These are phyloP conservation scores for Thymallus thymallus DNA, from an alignment of 2,113 vertebrate genomes.

Conservation along the genomic window DNA sequence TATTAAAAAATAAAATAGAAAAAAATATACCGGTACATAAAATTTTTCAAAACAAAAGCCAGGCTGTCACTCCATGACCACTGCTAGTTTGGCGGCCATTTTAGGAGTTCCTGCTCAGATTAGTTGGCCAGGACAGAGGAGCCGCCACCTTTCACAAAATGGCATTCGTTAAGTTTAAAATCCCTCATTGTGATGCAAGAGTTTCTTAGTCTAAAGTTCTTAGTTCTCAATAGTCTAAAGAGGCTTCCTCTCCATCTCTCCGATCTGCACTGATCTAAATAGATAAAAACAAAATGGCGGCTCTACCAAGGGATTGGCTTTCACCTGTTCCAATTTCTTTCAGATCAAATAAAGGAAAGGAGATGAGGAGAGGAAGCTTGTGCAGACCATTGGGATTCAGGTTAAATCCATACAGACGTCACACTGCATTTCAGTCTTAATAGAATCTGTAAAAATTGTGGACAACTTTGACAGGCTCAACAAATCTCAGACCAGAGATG, in stretches of 20 bases:
- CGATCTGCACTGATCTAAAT: slow-evolving; percentile 1
- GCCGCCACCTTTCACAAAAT: slow-evolving; percentile 55
- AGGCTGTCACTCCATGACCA: slow-evolving; percentile 70
- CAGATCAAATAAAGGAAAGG: background rate
- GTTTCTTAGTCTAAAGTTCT: too few relatives aligned
- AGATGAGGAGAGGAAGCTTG: background rate
- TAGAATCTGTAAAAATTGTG: slow-evolving; percentile 27
- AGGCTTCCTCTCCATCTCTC: background rate
- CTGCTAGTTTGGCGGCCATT: slow-evolving; percentile 65
- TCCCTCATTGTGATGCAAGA: slow-evolving; percentile 58
- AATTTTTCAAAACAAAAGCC: slow-evolving; percentile 82
- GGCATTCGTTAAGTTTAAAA: slow-evolving; percentile 69
- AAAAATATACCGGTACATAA: slow-evolving; percentile 93
- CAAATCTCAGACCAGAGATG: slow-evolving; percentile 3
- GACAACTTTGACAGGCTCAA: slow-evolving; percentile 36
- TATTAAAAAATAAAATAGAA: slow-evolving; percentile 99
- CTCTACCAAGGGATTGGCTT: background rate
- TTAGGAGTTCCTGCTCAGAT: slow-evolving; percentile 56
- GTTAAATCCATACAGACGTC: slow-evolving; percentile 51
- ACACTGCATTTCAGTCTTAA: slow-evolving; percentile 45
- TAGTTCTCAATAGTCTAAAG: slow-evolving; percentile 41
- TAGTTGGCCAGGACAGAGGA: slow-evolving; percentile 54
- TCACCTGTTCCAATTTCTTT: background rate
- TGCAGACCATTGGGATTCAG: slow-evolving; percentile 35
- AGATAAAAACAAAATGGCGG: slow-evolving; percentile 17